Evolutionary conservation across 2,888 invertebrate genomes (phyloP).

Genomic region (Cosmopolites sordidus): DNA sequence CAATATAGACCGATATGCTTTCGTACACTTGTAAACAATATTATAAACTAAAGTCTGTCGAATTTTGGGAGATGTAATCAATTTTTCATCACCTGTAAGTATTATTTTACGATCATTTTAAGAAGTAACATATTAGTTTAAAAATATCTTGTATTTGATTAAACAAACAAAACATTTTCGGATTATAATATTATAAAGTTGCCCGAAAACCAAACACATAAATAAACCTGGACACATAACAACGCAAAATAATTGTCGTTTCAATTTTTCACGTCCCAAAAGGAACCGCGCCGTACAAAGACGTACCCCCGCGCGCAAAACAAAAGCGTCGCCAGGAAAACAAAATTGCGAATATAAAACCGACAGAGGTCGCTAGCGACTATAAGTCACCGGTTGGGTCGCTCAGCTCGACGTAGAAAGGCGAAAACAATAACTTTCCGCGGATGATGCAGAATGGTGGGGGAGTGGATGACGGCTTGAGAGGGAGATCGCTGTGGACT

Average conservation of each 20-base stretch:
- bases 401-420: neutral
- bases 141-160: too few species aligned
- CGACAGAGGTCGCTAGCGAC: neutral
- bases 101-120: too few species aligned
- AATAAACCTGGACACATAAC: neutral
- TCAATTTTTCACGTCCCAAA: neutral
- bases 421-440: neutral
- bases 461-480: neutral
- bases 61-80: too few species aligned
- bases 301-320: neutral
- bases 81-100: too few species aligned
- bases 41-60: too few species aligned
- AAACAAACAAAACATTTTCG: too few species aligned
- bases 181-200: too few species aligned
- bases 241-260: neutral
- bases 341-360: conserved; percentile 1
- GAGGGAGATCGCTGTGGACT: too few species aligned
- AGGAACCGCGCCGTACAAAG: neutral
- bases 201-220: too few species aligned
- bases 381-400: neutral
- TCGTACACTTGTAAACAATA: too few species aligned
- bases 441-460: neutral
- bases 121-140: too few species aligned
- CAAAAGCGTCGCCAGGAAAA: neutral
- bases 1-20: too few species aligned